Conservation (phyloP, 1,140 invertebrate species). For the Callitettix versicolor region DNA sequence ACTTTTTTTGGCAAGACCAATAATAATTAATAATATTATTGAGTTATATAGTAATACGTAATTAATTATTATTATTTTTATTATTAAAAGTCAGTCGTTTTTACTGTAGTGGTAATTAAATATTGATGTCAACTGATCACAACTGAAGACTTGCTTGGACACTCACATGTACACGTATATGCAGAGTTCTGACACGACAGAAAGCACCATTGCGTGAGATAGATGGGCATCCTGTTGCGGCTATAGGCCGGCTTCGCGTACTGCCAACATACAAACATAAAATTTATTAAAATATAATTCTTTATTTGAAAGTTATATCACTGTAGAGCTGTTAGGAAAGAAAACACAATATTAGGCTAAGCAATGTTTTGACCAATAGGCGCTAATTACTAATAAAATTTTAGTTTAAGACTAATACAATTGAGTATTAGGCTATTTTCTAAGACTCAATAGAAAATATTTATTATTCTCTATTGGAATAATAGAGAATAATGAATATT, state of each 20-base stretch:
- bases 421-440: too few relatives aligned
- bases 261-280: conserved; percentile 12
- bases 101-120: conserved; percentile 6
- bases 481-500: too few relatives aligned
- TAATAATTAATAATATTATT: conserved; percentile 27
- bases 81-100: conserved; percentile 26
- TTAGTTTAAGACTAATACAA: too few relatives aligned
- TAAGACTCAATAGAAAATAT: too few relatives aligned
- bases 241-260: conserved; percentile 20
- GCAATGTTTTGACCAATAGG: too few relatives aligned
- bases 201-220: conserved; percentile 16
- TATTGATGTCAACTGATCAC: too few relatives aligned
- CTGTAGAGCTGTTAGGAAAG: too few relatives aligned
- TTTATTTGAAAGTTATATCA: too few relatives aligned
- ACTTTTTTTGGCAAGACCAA: conserved; percentile 27
- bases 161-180: conserved; percentile 3
- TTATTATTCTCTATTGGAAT: too few relatives aligned
- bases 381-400: too few relatives aligned
- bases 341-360: too few relatives aligned
- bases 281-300: neutral
- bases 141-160: neutral
- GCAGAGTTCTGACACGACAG: conserved; percentile 7
- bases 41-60: conserved; percentile 25
- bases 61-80: conserved; percentile 20
- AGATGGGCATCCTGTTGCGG: conserved; percentile 17